These are phyloP conservation scores for Tanypteryx hageni DNA, from an alignment of 2,888 invertebrate species.

Conservation along the genomic window DNA sequence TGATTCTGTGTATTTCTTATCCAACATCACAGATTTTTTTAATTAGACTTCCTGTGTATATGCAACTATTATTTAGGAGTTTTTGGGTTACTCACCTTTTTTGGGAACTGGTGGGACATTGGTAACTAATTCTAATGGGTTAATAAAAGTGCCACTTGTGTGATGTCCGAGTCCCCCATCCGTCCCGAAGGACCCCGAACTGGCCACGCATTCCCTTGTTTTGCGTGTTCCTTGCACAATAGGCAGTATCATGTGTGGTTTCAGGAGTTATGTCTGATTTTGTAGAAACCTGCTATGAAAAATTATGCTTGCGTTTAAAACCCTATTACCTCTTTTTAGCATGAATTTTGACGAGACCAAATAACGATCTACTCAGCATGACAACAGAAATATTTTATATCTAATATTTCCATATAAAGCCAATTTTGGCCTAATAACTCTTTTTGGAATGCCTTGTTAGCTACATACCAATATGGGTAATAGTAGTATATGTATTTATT, in stretches of 20 bases:
- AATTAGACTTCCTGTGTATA: constrained; percentile 9
- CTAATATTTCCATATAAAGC: constrained; percentile 61
- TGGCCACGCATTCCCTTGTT: constrained; percentile 45
- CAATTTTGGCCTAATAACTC: constrained; percentile 61
- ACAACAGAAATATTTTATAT: constrained; percentile 62
- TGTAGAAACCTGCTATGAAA: background rate
- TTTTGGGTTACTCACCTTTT: constrained; percentile 37
- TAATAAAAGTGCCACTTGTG: constrained; percentile 38
- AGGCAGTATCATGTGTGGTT: constrained; percentile 17
- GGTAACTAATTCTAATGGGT: constrained; percentile 37
- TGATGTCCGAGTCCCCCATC: constrained; percentile 56
- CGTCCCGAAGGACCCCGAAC: constrained; percentile 51
- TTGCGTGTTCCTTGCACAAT: constrained; percentile 52
- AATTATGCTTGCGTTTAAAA: constrained; percentile 22
- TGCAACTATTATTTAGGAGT: constrained; percentile 11
- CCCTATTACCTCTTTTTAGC: constrained; percentile 53
- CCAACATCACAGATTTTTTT: constrained; percentile 40
- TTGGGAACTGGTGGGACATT: constrained; percentile 45
- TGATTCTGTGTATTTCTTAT: constrained; percentile 43
- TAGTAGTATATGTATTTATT: constrained; percentile 50
- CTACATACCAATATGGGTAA: constrained; percentile 52
- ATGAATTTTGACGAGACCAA: constrained; percentile 61
- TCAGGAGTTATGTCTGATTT: constrained; percentile 42
- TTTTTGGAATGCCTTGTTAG: constrained; percentile 63
- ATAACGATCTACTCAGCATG: constrained; percentile 53